Evolutionary conservation across 2,888 invertebrate species (phyloP), one percentile per base, ranked within the genome.

Genomic region (Reticulitermes lucifugus): DNA sequence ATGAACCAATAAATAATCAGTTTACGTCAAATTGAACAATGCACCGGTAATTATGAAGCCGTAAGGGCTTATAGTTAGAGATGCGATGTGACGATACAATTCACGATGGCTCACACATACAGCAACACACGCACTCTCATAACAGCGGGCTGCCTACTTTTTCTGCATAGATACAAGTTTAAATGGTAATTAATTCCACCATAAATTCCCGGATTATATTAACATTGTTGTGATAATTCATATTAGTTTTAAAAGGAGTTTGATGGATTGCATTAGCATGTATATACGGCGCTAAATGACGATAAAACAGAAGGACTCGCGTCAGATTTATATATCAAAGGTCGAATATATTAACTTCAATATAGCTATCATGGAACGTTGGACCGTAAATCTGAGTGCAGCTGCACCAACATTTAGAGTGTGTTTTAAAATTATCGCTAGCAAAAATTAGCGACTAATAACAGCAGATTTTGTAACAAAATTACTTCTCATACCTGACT

Each of bases 11-110:
- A 86, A 86, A 86, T 86, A 86, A 86, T 86, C 86, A 82, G 80
- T 82, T 82, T 84, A 86, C 86, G 86, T 86, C 86, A 86, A 86
- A 86, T 86, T 86, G 86, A 79, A 86, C 86, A 86, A 86, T 84
- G 82, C 86, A 79, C 81, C 77, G 84, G 84, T 86, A 84, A 86
- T 86, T 86, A 86, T 84, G 82, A 84, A 84, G 84, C 82, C 84
- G 80, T 85, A 81, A 85, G 81, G 81, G 65, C 81, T 70, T 70
- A 70, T n/a, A 65, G 21, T 43, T 35, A 65, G 43, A 81, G 81
- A 81, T 81, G 81, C 25, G 81, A 70, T 70, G 70, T 21, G 22
- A 60, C 29, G 81, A 81, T 81, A 81, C 70, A 65, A 81, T 81
- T 81, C 81, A 81, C 81, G 70, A 81, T 43, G 81, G 65, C 81